Base-by-base conservation (phyloP, 2,113 vertebrate genomes). In the Microcebus jonahi region DNA sequence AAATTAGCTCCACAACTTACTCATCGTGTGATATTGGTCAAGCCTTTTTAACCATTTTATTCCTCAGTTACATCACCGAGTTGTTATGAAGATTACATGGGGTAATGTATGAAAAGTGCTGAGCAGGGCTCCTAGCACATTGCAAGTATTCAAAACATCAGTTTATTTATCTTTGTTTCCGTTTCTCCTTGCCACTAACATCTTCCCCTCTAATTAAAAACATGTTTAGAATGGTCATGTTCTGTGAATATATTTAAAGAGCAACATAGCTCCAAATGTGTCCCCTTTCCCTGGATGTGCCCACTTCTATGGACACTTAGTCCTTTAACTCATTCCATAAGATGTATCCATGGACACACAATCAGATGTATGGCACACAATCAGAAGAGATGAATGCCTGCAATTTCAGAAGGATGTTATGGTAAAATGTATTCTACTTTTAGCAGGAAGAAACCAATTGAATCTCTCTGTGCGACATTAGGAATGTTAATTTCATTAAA, bases 401-500 rank as follows among this genome's bases (percentile, higher is more conserved):
- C 29, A 86, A 86, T 88, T 63, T 71, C 14, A 11, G 55, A 86
- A 70, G 70, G 42, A 45, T 20, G 10, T 77, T 25, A 42, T 27
- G 55, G 17, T 68, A 75, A 88, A 91, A 84, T 4, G 48, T 20
- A 84, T 9, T 63, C 29, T 88, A 39, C 20, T n/a, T 53, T 59
- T 21, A 42, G 34, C 18, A 73, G 34, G 31, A 68, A 57, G 53
- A 95, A 87, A 53, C 8, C 45, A 95, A 42, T 6, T 29, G 45
- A 88, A 65, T 93, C 14, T 39, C 59, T 83, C 42, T 57, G 5
- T 7, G 48, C 17, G 25, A 45, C 39, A 88, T 10, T 13, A 88
- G 61, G 45, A 88, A 91, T 71, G 14, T 29, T 45, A 77, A 39
- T 90, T 87, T 94, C 53, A 79, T 83, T 45, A 88, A 88, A 71